Evolutionary conservation across 2,113 vertebrate genomes (phyloP), one percentile per base, ranked within the genome.

Genomic region (Piliocolobus tephrosceles): DNA sequence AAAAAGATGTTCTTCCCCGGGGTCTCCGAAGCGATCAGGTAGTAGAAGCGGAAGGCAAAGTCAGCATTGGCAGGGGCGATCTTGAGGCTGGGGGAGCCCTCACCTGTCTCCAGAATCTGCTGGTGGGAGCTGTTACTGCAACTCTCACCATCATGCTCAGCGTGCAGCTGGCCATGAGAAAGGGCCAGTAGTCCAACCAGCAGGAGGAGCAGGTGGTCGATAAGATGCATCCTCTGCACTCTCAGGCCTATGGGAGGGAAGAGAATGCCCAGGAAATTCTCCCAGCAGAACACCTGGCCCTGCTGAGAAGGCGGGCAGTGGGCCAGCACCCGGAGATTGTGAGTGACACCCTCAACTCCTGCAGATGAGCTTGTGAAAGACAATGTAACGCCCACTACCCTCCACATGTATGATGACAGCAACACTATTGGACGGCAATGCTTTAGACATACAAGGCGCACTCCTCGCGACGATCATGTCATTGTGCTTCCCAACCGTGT

Each of bases 1-100:
- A 98, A 99, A 98, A 99, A 99, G 98, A 99, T 96, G 96, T 99
- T 99, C 86, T 93, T 64, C 18, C 45, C 13, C 0, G 97, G 95
- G 79, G 4, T 50, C 32, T 98, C 98, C 47, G 97, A 88, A 4
- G 94, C 91, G 43, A 99, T 38, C 7, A 97, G 96, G 92, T 98
- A 99, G 97, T 99, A 99, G 84, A 99, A 90, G 4, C 96, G 76
- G 90, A 99, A 98, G 64, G 98, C 99, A 82, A 99, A 99, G 94
- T 99, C 97, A 22, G 98, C 98, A 40, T 99, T 99, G 83, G 94
- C 96, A 1, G 96, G 8, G 14, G 97, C 87, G 2, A 99, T 70
- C 61, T 94, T 98, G 91, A 97, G 95, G 94, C 90, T 96, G 82
- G 97, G 85, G 0, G 40, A 72, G 0, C 35, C 87, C 92, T 98